A percentile compares a stretch with the other conserved stretches of the same genome.
Conservation (phyloP, 2,797 vertebrate genomes). For the Taenioides sp. region DNA sequence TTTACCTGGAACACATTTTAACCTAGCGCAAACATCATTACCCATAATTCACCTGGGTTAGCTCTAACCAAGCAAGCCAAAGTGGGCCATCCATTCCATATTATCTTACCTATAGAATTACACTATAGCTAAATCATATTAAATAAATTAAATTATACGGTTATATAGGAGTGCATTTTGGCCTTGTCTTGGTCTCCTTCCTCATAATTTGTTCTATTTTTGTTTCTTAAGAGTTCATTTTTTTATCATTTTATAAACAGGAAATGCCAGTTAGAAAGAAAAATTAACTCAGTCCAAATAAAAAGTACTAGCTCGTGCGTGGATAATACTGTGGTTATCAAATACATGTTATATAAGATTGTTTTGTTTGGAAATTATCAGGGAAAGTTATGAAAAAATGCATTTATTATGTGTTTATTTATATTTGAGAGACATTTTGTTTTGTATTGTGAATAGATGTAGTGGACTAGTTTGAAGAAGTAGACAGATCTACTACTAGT, state of each 20-base stretch:
- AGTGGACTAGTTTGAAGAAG: too few species aligned
- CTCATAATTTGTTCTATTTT: constrained; percentile 49
- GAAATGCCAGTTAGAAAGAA: constrained; percentile 1
- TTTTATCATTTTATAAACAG: constrained; percentile 15
- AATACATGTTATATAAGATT: constrained; percentile 36
- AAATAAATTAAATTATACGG: constrained; percentile 36
- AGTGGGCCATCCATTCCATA: constrained; percentile 21
- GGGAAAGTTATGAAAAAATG: not conserved
- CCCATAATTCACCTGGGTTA: constrained; percentile 49
- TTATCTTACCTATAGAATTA: constrained; percentile 31
- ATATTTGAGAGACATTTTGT: not conserved
- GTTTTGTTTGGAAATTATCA: constrained; percentile 22
- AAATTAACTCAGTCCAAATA: constrained; percentile 50
- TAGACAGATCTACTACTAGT: not conserved
- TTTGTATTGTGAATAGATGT: not conserved
- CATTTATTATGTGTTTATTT: not conserved
- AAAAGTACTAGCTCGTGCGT: constrained; percentile 57
- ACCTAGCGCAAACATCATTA: constrained; percentile 52
- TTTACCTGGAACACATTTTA: constrained; percentile 29
- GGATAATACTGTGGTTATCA: constrained; percentile 44
- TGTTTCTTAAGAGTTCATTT: not conserved
- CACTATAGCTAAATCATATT: constrained; percentile 31
- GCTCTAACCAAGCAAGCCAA: constrained; percentile 36
- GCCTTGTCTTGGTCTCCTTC: constrained; percentile 45
- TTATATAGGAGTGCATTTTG: constrained; percentile 39